Conservation (phyloP, 2,888 invertebrate species). For the Microctonus brassicae region DNA sequence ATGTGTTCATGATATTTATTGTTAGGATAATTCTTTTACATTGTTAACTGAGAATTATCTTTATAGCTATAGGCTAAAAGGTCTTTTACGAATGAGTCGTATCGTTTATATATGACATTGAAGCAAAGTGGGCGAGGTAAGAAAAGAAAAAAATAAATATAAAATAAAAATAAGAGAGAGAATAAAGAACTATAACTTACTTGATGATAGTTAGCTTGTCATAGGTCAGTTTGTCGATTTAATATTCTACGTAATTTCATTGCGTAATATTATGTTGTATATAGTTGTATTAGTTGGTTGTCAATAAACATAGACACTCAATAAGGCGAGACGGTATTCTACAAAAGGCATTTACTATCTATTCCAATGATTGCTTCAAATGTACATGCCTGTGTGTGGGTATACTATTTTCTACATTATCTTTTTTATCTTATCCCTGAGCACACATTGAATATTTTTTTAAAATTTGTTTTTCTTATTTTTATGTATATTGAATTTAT, state of each 20-base stretch:
- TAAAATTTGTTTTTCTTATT: too few species aligned
- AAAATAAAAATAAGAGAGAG: neutral
- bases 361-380: neutral
- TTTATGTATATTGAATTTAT: too few species aligned
- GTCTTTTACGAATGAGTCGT: neutral
- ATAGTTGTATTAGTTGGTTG: neutral
- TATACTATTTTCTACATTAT: neutral
- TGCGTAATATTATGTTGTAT: neutral
- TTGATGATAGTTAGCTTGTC: neutral
- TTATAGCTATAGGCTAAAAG: neutral
- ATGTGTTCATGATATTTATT: neutral
- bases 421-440: neutral
- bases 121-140: neutral
- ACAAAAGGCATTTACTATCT: neutral
- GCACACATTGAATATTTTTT: neutral
- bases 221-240: neutral
- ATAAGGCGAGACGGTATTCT: neutral
- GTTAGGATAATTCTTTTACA: neutral
- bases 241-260: neutral
- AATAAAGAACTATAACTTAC: neutral
- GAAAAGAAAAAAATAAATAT: neutral
- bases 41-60: neutral
- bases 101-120: neutral
- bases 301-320: neutral
- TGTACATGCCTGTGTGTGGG: neutral